Conservation (phyloP, 30 jellyfish, hydroid and myxozoan species). For the Cassiopea xamachana region DNA sequence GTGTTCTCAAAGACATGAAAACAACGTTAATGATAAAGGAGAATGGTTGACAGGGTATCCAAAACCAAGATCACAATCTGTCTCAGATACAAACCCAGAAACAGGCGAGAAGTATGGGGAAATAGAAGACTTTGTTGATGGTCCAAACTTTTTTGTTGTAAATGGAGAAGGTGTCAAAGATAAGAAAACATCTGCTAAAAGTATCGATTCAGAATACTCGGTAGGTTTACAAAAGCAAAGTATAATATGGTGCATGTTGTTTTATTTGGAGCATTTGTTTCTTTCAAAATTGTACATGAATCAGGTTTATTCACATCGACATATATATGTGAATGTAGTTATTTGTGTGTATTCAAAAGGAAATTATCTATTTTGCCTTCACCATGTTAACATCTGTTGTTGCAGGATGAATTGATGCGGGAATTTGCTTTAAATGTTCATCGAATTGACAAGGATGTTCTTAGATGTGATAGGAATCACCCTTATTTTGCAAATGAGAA, state of each 20-base stretch:
- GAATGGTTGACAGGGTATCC: conserved; percentile 53
- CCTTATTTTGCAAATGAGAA: conserved; percentile 88
- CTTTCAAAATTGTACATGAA: no score
- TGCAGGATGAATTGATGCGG: conserved; percentile 89
- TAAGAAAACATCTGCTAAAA: conserved; percentile 31
- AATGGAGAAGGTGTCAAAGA: conserved; percentile 76
- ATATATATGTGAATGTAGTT: no score
- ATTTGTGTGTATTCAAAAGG: not conserved
- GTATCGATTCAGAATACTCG: conserved; percentile 51
- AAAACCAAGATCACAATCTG: conserved; percentile 39
- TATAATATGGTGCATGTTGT: not conserved
- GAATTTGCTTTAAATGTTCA: conserved; percentile 97
- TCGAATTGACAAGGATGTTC: conserved; percentile 98
- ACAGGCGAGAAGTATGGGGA: conserved; percentile 55
- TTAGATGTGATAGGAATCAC: conserved; percentile 96
- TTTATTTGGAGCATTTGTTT: not conserved
- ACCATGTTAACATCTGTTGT: not conserved
- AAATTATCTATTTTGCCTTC: not conserved
- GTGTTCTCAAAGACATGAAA: conserved; percentile 64
- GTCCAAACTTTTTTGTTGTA: conserved; percentile 41
- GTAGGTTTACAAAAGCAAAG: conserved; percentile 28
- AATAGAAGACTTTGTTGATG: conserved; percentile 50
- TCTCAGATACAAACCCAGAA: conserved; percentile 41
- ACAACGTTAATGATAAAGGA: conserved; percentile 44
- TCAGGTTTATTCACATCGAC: no score